Percentiles rank a stretch among this genome's conserved stretches.
These are phyloP conservation scores for Ascidia mentula DNA, from an alignment of 23 tunicate species.

Conservation along the genomic window DNA sequence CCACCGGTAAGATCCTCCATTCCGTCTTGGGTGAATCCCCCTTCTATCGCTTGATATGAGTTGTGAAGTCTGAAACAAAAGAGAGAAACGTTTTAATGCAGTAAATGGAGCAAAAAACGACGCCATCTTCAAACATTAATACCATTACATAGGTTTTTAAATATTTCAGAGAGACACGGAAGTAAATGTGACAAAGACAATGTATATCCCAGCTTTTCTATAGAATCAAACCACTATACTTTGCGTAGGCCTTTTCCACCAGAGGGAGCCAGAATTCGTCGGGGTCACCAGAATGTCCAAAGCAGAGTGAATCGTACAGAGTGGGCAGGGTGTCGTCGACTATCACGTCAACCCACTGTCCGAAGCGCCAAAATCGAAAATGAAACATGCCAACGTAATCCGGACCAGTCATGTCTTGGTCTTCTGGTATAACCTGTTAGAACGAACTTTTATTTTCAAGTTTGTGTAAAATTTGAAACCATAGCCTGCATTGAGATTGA, in stretches of 20 bases:
- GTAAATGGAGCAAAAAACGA: too few relatives aligned
- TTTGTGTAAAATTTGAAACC: too few relatives aligned
- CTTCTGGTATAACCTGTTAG: conserved; percentile 72
- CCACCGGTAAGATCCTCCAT: conserved; percentile 95
- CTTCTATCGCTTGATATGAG: conserved; percentile 75
- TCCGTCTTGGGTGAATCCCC: conserved; percentile 87
- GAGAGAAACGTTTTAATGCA: neutral
- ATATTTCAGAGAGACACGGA: too few relatives aligned
- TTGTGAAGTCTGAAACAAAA: conserved; percentile 47
- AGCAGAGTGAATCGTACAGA: conserved; percentile 35
- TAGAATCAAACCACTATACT: conserved; percentile 32
- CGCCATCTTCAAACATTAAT: neutral
- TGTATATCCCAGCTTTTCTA: neutral
- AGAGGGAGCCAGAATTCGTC: conserved; percentile 87
- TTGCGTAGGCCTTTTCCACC: conserved; percentile 93
- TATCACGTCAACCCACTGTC: conserved; percentile 86
- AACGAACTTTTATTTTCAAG: too few relatives aligned
- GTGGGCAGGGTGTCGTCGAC: conserved; percentile 81
- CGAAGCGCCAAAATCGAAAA: conserved; percentile 90
- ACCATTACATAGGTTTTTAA: neutral
- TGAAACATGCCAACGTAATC: conserved; percentile 87
- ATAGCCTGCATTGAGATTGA: too few relatives aligned
- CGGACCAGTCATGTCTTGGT: conserved; percentile 54
- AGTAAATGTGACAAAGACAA: neutral
- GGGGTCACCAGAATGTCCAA: conserved; percentile 48